Evolutionary conservation across 1,140 invertebrate species (phyloP).

Genomic region (Scylla paramamosain): DNA sequence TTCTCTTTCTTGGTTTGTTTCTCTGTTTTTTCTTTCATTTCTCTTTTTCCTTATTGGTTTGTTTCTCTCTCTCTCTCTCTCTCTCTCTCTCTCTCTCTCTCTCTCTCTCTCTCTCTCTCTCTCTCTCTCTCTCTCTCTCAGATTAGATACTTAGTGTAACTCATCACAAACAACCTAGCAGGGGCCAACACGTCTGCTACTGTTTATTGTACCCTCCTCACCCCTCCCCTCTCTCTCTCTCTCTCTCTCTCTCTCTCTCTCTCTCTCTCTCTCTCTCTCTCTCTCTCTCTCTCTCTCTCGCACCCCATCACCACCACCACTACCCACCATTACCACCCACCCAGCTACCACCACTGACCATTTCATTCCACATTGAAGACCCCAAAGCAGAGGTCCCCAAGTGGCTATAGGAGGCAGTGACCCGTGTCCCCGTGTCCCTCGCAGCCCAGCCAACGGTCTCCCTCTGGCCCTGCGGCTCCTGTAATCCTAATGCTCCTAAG

Average conservation of each 20-base stretch:
- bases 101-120: slow-evolving; percentile 31
- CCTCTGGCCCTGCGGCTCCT: background rate
- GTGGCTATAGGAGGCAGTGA: background rate
- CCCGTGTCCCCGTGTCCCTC: background rate
- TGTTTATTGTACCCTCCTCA: no score
- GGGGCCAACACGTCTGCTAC: no score
- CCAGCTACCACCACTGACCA: background rate
- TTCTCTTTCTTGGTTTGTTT: no score
- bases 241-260: no score
- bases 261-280: no score
- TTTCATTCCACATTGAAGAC: background rate
- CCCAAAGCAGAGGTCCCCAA: background rate
- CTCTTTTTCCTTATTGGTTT: background rate
- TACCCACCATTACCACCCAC: no score
- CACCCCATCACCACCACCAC: no score
- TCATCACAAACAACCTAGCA: no score
- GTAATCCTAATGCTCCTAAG: background rate
- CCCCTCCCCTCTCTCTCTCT: no score
- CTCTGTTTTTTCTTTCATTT: background rate
- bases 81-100: background rate
- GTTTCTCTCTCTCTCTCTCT: background rate
- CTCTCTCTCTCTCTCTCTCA: background rate
- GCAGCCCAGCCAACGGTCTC: background rate
- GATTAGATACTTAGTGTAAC: no score
- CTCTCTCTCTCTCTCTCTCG: no score